These are phyloP conservation scores for Crotalus tigris DNA, from an alignment of 2,113 vertebrate genomes.

Conservation along the genomic window DNA sequence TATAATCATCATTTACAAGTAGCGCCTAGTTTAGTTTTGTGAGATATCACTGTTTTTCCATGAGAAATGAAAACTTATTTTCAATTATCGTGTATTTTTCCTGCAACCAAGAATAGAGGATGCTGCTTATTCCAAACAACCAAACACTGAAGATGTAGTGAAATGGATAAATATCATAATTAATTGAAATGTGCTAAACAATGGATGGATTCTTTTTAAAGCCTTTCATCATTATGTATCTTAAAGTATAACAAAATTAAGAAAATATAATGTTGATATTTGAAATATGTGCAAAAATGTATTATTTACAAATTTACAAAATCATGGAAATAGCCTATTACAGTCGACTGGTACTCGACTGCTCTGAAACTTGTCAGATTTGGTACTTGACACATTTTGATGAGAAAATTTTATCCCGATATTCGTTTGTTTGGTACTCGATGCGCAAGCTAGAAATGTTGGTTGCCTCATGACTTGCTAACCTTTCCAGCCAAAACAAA, in stretches of 20 bases:
- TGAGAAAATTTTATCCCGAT: too few relatives aligned
- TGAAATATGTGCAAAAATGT: neutral
- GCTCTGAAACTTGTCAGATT: too few relatives aligned
- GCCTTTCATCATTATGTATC: neutral
- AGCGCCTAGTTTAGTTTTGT: neutral
- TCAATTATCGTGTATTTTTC: neutral
- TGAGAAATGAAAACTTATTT: neutral
- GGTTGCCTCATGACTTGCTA: too few relatives aligned
- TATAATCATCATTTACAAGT: neutral
- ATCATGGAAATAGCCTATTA: neutral
- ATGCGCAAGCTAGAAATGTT: too few relatives aligned
- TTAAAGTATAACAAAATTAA: neutral
- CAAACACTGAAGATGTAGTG: neutral
- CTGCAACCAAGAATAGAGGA: neutral
- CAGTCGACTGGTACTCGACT: too few relatives aligned
- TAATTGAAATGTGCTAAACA: neutral
- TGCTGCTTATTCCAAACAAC: neutral
- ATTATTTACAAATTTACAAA: neutral
- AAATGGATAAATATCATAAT: neutral
- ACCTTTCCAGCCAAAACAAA: too few relatives aligned
- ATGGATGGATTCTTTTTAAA: neutral
- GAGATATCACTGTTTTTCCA: neutral
- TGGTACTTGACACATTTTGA: too few relatives aligned
- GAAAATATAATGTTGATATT: neutral
- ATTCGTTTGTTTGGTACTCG: too few relatives aligned